A percentile compares a stretch with the other conserved stretches of the same genome.
These are phyloP conservation scores for Chelonoidis abingdonii DNA, from an alignment of 2,113 vertebrate genomes.

Conservation along the genomic window DNA sequence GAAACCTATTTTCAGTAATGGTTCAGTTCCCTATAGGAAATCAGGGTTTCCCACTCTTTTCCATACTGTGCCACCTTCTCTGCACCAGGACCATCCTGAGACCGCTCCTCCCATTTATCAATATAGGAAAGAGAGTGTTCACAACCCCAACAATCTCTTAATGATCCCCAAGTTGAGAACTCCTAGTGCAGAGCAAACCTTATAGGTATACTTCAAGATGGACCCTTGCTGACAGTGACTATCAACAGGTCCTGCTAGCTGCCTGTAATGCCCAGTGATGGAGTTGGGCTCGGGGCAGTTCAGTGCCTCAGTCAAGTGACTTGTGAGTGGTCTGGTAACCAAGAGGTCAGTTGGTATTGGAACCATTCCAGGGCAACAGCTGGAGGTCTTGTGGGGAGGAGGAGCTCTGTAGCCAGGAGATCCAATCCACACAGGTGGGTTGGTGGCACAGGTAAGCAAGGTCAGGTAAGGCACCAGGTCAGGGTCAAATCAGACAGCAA, in stretches of 20 bases:
- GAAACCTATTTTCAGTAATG: background rate
- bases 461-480: background rate
- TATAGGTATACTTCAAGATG: background rate
- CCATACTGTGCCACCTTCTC: background rate
- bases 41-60: background rate
- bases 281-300: background rate
- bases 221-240: background rate
- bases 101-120: background rate
- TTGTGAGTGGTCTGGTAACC: background rate
- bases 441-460: background rate
- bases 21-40: fast-evolving
- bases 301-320: background rate
- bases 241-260: background rate
- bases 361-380: background rate
- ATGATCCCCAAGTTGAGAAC: background rate
- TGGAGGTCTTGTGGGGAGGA: background rate
- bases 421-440: background rate
- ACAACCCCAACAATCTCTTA: background rate
- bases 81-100: background rate
- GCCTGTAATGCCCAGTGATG: background rate
- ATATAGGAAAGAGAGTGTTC: background rate
- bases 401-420: background rate
- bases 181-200: background rate
- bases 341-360: background rate
- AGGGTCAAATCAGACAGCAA: background rate